Base-by-base conservation (phyloP, 30 jellyfish, hydroid and myxozoan genomes). In the Hydractinia echinata region DNA sequence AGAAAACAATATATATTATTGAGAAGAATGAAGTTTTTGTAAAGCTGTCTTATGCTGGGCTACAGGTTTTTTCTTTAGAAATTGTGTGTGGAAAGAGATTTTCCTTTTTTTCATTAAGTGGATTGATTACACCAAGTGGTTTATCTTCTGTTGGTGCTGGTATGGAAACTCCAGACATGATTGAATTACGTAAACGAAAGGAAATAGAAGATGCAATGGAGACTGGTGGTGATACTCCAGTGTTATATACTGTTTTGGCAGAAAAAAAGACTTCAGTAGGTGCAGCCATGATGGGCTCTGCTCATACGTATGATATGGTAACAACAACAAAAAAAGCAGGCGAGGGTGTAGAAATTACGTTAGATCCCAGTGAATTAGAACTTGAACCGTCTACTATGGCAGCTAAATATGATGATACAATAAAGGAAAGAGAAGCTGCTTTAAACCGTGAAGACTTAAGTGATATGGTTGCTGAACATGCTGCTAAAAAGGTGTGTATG, bases 381-480 rank as follows among this genome's bases (percentile, higher is more conserved):
- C 91, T 94, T 53, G 99, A 94, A 39, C 96, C 99, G 11, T 94
- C 99, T 15, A 96, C 99, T 10, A 94, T 94, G 99, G 90, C 99
- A 51, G 99, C 99, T 14, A 94, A 94, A 92, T 94, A 94, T 76
- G 99, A 94, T 50, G 99, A 94, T 73, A 87, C 99, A 15, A 94
- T 94, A 15, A 94, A 88, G 82, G 99, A 94, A 71, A 88, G 99
- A 21, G 99, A 94, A 51, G 95, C 95, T 14, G 54, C 74, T 53
- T 76, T 73, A n/a, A 90, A 78, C 18, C 86, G 95, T 54, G 99
- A 94, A 79, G 99, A 94, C 61, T 94, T 94, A n/a, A 88, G 97
- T 79, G 99, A 94, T 66, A 94, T 94, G 99, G 99, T 94, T 19
- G 99, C 99, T n/a, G 99, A 94, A 55, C 99, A 94, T 69, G 96